phyloP scores from a whole-genome alignment of 2,797 vertebrate species.

The Gobio occitaniae region DNA sequence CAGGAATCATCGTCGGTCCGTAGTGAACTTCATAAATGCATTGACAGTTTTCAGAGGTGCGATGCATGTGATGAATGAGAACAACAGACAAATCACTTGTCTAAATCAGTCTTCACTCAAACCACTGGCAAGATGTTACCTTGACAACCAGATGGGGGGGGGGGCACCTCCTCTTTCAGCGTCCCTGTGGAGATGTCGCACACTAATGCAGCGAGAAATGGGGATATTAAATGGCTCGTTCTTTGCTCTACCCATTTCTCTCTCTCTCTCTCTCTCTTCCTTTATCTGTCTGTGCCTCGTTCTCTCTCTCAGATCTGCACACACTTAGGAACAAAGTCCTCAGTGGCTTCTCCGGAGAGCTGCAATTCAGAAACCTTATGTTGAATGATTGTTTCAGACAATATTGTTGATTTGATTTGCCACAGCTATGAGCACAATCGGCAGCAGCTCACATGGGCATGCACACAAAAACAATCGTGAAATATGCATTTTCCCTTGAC shows the following conservation, averaged over 20 bases:
- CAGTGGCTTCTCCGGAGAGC: slow-evolving; percentile 62
- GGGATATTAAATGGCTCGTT: slow-evolving; percentile 72
- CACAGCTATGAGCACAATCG: slow-evolving; percentile 51
- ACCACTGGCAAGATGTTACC: slow-evolving; percentile 73
- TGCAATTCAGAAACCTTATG: slow-evolving; percentile 60
- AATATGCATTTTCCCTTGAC: slow-evolving; percentile 33
- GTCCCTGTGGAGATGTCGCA: slow-evolving; percentile 73
- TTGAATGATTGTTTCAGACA: slow-evolving; percentile 59
- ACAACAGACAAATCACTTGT: slow-evolving; percentile 68
- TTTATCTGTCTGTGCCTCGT: slow-evolving; percentile 24
- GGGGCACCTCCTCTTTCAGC: slow-evolving; percentile 64
- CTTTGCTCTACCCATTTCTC: slow-evolving; percentile 51
- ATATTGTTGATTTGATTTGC: slow-evolving; percentile 63
- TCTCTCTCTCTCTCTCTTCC: slow-evolving; percentile 30
- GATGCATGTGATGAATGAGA: slow-evolving; percentile 58
- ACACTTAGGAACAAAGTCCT: slow-evolving; percentile 53
- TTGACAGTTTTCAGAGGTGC: slow-evolving; percentile 43
- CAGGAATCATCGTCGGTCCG: slow-evolving; percentile 4
- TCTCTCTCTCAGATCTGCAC: slow-evolving; percentile 37
- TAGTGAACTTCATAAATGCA: slow-evolving; percentile 11
- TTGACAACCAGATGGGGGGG: slow-evolving; percentile 74
- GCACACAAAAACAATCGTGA: slow-evolving; percentile 28
- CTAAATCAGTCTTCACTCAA: slow-evolving; percentile 67
- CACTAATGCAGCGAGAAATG: slow-evolving; percentile 78
- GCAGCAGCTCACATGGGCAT: slow-evolving; percentile 13